phyloP scores from a whole-genome alignment of 2,888 invertebrate species.

The Rhamnusium bicolor region DNA sequence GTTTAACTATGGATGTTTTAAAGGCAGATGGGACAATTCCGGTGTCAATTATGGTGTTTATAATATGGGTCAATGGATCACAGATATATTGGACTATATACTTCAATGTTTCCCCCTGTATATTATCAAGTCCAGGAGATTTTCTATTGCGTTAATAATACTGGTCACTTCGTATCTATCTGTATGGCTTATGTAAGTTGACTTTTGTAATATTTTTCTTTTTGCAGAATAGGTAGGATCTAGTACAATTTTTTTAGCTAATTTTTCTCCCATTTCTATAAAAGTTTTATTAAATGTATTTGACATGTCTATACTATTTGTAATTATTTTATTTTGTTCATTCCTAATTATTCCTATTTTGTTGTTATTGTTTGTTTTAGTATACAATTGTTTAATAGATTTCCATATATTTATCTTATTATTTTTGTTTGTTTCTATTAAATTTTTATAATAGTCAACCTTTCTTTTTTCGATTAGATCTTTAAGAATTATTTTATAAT shows the following conservation, averaged over 20 bases:
- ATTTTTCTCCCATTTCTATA: background rate
- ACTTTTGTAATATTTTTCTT: background rate
- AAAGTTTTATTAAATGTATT: background rate
- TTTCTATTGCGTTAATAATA: background rate
- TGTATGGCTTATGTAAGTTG: background rate
- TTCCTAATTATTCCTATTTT: background rate
- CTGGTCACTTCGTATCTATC: background rate
- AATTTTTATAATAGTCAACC: background rate
- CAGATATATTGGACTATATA: background rate
- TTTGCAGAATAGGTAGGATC: background rate
- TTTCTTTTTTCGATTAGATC: background rate
- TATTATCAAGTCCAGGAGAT: background rate
- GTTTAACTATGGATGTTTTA: background rate
- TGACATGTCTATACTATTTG: background rate
- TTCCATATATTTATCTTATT: slow-evolving; percentile 2
- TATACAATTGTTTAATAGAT: background rate
- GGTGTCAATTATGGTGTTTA: background rate
- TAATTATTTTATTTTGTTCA: background rate
- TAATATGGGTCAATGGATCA: background rate
- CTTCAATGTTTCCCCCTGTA: background rate
- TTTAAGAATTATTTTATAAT: background rate
- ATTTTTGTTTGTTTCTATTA: background rate
- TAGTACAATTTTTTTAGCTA: background rate
- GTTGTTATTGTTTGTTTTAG: background rate
- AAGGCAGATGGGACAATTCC: background rate